Evolutionary conservation across 53 echinoderm and acorn worm species (phyloP), one percentile per base, ranked within the genome.

Genomic region (Stichopus horrens): DNA sequence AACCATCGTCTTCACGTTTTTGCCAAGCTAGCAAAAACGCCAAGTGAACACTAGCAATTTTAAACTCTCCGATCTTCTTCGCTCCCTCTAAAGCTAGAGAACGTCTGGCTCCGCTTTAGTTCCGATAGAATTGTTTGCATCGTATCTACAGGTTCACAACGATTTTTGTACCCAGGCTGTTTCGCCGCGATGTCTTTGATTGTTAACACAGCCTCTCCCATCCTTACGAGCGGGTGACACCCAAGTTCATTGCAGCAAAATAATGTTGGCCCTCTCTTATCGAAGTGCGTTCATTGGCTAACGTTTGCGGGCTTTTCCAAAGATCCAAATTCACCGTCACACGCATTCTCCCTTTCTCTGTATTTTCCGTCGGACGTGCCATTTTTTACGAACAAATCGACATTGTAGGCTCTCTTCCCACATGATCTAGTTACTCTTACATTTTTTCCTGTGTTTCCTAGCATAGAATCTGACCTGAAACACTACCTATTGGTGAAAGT

Each of bases 181-280:
- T 59, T 79, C 65, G 91, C 7, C 78, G 88, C 6, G 21, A 68
- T 13, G 63, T 91, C 52, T 88, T 93, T 75, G 53, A 83, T 82
- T 73, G 88, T 5, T 57, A 90, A 11, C 92, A 94, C 87, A 88
- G 77, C 55, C 77, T 94, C 55, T 92, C 92, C 9, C 92, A 94
- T 75, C 90, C 90, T 8, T 90, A 92, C 14, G 76, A 91, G 58
- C 74, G 91, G 6, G 90, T 92, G 11, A 92, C n/a, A n/a, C n/a
- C n/a, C n/a, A n/a, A n/a, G n/a, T n/a, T n/a, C n/a, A 7, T 73
- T 91, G 91, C 89, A 87, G 91, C 85, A 52, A 86, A 90, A 10
- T 94, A 85, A 13, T 71, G 92, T 88, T 92, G 94, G 92, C 92
- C 94, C 57, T 57, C 90, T 52, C 74, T 89, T 52, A 91, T 89